phyloP scores from a whole-genome alignment of 1,140 invertebrate genomes.

The Papilio machaon region DNA sequence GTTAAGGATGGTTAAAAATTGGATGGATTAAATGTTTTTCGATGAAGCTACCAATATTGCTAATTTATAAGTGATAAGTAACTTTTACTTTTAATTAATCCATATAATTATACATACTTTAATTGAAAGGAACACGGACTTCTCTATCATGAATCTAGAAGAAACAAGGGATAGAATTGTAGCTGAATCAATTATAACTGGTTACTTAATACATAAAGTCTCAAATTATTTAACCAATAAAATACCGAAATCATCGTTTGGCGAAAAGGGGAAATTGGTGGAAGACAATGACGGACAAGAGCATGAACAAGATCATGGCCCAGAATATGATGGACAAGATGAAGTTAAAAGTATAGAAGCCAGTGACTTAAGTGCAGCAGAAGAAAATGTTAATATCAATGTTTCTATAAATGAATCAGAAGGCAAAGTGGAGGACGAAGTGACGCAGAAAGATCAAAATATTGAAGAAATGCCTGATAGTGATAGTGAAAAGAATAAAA shows the following conservation, averaged over 20 bases:
- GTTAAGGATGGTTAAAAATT: no score
- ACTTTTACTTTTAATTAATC: not conserved
- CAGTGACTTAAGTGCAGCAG: not conserved
- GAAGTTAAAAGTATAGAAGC: slow-evolving; percentile 19
- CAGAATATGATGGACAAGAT: not conserved
- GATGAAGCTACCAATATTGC: no score
- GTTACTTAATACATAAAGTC: slow-evolving; percentile 51
- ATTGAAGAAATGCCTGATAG: not conserved
- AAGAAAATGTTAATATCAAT: slow-evolving; percentile 6
- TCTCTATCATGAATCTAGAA: slow-evolving; percentile 46
- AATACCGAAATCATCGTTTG: slow-evolving; percentile 38
- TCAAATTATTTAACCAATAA: slow-evolving; percentile 47
- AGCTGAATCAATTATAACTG: slow-evolving; percentile 48
- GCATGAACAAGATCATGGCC: not conserved
- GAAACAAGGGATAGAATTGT: slow-evolving; percentile 33
- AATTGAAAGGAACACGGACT: slow-evolving; percentile 46
- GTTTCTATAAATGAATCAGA: not conserved
- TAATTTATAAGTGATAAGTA: not conserved
- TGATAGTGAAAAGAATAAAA: not conserved
- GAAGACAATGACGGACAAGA: not conserved
- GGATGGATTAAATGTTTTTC: no score
- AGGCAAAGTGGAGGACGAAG: not conserved
- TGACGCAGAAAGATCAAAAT: not conserved
- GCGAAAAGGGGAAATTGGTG: not conserved
- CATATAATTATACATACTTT: slow-evolving; percentile 30